Base-by-base conservation (phyloP, 2,113 vertebrate genomes). In the Prietella phreatophila region DNA sequence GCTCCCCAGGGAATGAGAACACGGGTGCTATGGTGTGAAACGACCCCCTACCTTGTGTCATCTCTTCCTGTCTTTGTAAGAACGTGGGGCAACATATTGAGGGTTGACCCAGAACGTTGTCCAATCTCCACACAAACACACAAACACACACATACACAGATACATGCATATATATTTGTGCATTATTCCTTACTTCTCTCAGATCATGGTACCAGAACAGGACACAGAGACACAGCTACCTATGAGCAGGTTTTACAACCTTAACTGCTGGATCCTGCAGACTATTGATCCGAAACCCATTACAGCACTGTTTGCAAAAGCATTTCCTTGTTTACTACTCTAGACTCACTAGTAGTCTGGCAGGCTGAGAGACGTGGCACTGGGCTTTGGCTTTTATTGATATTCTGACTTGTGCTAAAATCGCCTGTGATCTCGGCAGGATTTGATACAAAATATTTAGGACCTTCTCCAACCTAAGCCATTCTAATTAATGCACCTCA, bases 1-100 rank as follows among this genome's bases (percentile, higher is more conserved):
- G 89, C 89, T 92, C 71, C 61, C 50, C 67, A 69, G 85, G 86
- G 73, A 83, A 73, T 76, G 88, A 86, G 75, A 87, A 89, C 53
- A 58, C 5, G 82, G 84, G 82, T 60, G 65, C 88, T 73, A 85
- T 65, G 58, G n/a, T 82, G 84, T 75, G 84, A 89, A 90, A 89
- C 27, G 85, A 91, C 85, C 84, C 86, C 86, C 89, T 71, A 73
- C 81, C 69, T 91, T 85, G 85, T 75, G 89, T 84, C 87, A 91
- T 85, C 27, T 58, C 73, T 67, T 89, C 83, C 79, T 78, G 91
- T 80, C 88, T 86, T 87, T 85, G 61, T 8, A 47, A 65, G 80
- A 85, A 87, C 22, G 42, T 91, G 83, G 86, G 27, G 85, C 91
- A 89, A 82, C 61, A 91, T 81, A 85, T 85, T 88, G 63, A 50